Conservation (phyloP, 2,888 invertebrate species). For the Drosophila anceps region DNA sequence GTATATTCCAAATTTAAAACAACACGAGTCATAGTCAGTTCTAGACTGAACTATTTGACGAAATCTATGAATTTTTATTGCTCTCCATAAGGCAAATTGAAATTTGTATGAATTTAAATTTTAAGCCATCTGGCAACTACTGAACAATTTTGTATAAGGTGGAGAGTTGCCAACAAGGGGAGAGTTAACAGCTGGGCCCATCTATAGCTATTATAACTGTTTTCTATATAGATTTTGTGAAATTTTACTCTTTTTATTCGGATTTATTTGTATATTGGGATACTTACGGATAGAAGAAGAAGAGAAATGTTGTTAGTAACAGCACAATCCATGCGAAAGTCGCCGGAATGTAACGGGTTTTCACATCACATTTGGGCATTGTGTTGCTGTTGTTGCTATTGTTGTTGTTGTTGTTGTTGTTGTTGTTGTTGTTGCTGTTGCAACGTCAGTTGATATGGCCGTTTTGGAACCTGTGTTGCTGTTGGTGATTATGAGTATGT, state of each 20-base stretch:
- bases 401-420: conserved; percentile 21
- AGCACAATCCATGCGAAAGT: conserved; percentile 99
- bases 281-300: conserved; percentile 99
- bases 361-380: conserved; percentile 98
- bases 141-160: no score
- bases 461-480: conserved; percentile 21
- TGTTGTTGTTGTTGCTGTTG: conserved; percentile 19
- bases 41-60: neutral
- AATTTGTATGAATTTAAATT: neutral
- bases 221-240: neutral
- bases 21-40: neutral
- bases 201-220: no score
- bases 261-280: neutral
- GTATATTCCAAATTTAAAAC: no score
- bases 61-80: neutral
- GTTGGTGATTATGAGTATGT: conserved; percentile 21
- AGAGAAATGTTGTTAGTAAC: conserved; percentile 95
- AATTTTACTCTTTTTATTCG: neutral
- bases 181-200: no score
- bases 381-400: conserved; percentile 54
- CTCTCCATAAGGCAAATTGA: neutral
- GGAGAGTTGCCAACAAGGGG: no score
- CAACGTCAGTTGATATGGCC: conserved; percentile 29
- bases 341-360: conserved; percentile 98
- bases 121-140: neutral